A percentile compares a stretch with the other conserved stretches of the same genome.
Conservation (phyloP, 2,797 vertebrate species). For the Rhincodon typus region DNA sequence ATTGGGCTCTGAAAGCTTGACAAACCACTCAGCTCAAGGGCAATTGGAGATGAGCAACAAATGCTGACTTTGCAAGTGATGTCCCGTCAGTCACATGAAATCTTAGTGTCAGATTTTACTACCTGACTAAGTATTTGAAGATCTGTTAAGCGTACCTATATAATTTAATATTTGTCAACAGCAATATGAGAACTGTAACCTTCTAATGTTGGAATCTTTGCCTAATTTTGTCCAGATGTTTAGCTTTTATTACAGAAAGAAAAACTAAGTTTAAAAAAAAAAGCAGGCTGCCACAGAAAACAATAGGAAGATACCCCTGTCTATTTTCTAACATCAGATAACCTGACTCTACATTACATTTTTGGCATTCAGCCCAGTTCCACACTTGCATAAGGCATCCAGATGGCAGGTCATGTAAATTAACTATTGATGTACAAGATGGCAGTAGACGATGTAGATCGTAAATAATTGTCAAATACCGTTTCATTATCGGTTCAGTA, state of each 20-base stretch:
- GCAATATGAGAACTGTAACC: too few species aligned
- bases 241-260: not conserved
- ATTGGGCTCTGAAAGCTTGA: too few species aligned
- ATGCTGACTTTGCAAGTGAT: too few species aligned
- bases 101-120: not conserved
- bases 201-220: not conserved
- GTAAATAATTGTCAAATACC: not conserved
- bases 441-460: not conserved
- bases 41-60: too few species aligned
- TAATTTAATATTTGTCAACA: not conserved
- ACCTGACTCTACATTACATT: not conserved
- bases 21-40: too few species aligned
- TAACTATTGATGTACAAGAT: slow-evolving; percentile 9
- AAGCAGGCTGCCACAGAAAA: not conserved
- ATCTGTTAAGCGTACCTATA: not conserved
- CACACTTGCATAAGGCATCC: not conserved
- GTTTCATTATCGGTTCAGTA: not conserved
- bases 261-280: not conserved
- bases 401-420: not conserved
- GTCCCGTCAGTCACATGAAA: too few species aligned
- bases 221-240: not conserved
- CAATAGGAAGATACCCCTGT: not conserved
- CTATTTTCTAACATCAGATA: not conserved
- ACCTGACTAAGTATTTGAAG: not conserved
- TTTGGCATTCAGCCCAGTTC: slow-evolving; percentile 1